These are phyloP conservation scores for Scaptomyza montana DNA, from an alignment of 1,140 invertebrate genomes.

Conservation along the genomic window DNA sequence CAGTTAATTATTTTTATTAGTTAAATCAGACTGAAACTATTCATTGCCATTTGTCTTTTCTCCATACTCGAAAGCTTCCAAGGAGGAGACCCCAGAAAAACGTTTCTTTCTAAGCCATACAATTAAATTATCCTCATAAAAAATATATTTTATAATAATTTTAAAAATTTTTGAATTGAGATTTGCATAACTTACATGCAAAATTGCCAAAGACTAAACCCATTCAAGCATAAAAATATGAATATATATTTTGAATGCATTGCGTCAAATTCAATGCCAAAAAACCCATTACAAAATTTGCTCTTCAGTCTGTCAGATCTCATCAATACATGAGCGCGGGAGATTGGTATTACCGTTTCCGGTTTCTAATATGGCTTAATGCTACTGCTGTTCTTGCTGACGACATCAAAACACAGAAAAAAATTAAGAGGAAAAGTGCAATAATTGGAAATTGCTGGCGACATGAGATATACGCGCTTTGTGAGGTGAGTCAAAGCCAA, in stretches of 20 bases:
- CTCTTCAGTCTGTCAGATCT: conserved; percentile 65
- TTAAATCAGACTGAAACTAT: too few relatives aligned
- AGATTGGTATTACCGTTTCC: conserved; percentile 76
- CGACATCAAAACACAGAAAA: conserved; percentile 19
- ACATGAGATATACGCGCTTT: conserved; percentile 26
- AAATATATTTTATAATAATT: background rate
- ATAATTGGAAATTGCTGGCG: conserved; percentile 36
- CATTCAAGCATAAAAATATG: conserved; percentile 23
- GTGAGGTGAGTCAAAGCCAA: conserved; percentile 59
- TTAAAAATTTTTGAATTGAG: conserved; percentile 7
- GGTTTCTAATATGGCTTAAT: conserved; percentile 36
- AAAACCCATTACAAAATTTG: conserved; percentile 73
- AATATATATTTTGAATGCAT: conserved; percentile 26
- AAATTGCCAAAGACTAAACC: conserved; percentile 27
- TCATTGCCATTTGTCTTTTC: too few relatives aligned
- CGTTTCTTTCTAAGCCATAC: too few relatives aligned
- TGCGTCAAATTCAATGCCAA: conserved; percentile 68
- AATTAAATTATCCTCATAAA: too few relatives aligned
- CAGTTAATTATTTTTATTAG: too few relatives aligned
- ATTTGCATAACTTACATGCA: conserved; percentile 22
- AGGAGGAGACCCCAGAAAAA: too few relatives aligned
- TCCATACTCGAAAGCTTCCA: too few relatives aligned
- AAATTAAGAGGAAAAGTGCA: conserved; percentile 32
- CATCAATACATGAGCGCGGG: conserved; percentile 69
- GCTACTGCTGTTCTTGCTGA: conserved; percentile 23